Evolutionary conservation across 2,113 vertebrate species (phyloP).

Genomic region (Peromyscus polionotus): DNA sequence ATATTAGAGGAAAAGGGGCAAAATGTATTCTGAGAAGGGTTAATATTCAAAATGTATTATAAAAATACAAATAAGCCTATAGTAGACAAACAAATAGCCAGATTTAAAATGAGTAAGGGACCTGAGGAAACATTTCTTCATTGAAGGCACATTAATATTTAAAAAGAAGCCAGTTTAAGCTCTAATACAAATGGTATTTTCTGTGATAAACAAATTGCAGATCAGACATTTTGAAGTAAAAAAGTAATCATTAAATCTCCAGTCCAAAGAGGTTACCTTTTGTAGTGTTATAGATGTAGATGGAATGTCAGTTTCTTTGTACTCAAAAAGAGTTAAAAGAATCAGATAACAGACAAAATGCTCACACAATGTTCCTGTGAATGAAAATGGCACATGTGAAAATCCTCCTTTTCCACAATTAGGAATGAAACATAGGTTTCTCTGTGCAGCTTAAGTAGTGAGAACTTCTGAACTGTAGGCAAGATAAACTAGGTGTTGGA

Average conservation of each 20-base stretch:
- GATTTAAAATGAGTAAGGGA: neutral
- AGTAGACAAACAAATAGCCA: neutral
- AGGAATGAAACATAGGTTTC: constrained; percentile 39
- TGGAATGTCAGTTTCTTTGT: constrained; percentile 53
- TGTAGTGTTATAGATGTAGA: constrained; percentile 4
- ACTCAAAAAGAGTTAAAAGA: constrained; percentile 52
- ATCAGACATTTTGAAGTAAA: constrained; percentile 48
- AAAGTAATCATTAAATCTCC: constrained; percentile 39
- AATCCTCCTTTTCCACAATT: constrained; percentile 13
- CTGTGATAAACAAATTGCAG: constrained; percentile 34
- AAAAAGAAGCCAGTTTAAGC: constrained; percentile 26
- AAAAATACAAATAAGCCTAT: neutral
- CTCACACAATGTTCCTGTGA: constrained; percentile 26
- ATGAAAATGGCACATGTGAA: constrained; percentile 43
- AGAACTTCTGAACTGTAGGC: neutral
- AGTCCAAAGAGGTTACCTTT: constrained; percentile 35
- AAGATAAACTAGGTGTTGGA: constrained; percentile 42
- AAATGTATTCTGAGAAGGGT: neutral
- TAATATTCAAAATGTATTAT: neutral
- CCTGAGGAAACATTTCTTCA: neutral
- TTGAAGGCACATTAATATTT: constrained; percentile 33
- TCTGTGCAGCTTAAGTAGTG: neutral
- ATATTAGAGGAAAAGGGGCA: neutral
- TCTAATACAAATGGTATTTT: constrained; percentile 19
- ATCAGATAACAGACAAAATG: constrained; percentile 45